phyloP scores from a whole-genome alignment of 2,888 invertebrate species.

The Beris chalybata region DNA sequence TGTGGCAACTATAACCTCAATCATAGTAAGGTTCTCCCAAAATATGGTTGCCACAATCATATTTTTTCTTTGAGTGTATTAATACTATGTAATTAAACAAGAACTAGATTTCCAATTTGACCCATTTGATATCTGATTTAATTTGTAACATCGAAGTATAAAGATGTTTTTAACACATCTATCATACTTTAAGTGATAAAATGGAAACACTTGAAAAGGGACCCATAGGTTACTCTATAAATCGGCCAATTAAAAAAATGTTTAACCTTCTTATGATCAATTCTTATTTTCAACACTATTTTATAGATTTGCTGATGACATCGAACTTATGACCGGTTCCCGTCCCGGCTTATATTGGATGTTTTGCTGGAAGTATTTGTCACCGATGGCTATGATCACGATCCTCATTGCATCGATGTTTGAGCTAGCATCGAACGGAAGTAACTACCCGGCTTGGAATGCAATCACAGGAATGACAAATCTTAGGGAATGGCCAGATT shows the following conservation, averaged over 20 bases:
- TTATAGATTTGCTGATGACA: conserved; percentile 86
- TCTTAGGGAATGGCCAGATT: conserved; percentile 81
- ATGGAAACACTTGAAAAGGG: not conserved
- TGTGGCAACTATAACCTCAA: too few species aligned
- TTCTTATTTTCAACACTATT: conserved; percentile 35
- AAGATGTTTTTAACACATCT: too few species aligned
- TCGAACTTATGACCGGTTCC: conserved; percentile 91
- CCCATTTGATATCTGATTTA: too few species aligned
- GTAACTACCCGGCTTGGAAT: conserved; percentile 85
- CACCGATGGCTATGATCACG: conserved; percentile 84
- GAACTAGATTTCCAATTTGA: too few species aligned
- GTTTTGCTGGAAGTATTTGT: conserved; percentile 92
- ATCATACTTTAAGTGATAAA: too few species aligned
- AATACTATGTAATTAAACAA: too few species aligned
- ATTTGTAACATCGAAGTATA: too few species aligned
- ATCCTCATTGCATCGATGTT: conserved; percentile 82
- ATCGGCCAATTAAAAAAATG: too few species aligned
- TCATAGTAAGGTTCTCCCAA: too few species aligned
- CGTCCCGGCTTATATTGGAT: conserved; percentile 89
- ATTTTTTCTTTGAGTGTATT: too few species aligned
- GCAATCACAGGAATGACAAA: conserved; percentile 71
- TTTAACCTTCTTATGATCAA: not conserved
- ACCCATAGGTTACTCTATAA: not conserved
- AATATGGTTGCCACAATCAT: too few species aligned
- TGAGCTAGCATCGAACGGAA: conserved; percentile 77